Evolutionary conservation across 2,113 vertebrate genomes (phyloP).

Genomic region (Aspiorhynchus laticeps): DNA sequence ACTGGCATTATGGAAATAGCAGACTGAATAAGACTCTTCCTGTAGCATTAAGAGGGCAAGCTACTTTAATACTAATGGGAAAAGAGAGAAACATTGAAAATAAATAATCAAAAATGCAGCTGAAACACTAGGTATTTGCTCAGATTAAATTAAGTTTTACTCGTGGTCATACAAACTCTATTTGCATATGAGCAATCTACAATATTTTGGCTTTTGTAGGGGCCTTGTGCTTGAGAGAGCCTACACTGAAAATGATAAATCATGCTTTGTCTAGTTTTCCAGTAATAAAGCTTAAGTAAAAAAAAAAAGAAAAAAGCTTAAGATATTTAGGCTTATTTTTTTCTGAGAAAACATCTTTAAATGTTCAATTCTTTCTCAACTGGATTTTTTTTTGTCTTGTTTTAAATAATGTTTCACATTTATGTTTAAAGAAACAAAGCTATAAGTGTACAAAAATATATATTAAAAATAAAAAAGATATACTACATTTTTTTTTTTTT

Average conservation of each 20-base stretch:
- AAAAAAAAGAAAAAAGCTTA: neutral
- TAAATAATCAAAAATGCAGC: neutral
- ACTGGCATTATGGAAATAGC: constrained; percentile 37
- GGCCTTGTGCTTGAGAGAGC: neutral
- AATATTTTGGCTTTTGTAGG: neutral
- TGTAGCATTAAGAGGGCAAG: constrained; percentile 12
- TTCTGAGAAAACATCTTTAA: neutral
- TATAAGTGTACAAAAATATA: too few species aligned
- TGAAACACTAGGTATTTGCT: neutral
- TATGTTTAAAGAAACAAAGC: too few species aligned
- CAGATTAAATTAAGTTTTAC: neutral
- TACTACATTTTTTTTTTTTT: too few species aligned
- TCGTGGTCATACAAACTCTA: neutral
- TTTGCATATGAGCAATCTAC: neutral
- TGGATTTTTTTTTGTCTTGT: too few species aligned
- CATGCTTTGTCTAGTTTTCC: neutral
- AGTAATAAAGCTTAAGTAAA: neutral
- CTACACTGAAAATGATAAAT: neutral
- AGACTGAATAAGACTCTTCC: constrained; percentile 24
- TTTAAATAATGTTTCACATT: too few species aligned
- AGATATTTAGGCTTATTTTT: neutral
- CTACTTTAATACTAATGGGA: constrained; percentile 25
- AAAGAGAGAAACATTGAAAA: neutral
- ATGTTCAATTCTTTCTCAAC: too few species aligned
- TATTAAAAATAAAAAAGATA: too few species aligned